phyloP scores from a whole-genome alignment of 2,888 invertebrate species.

The Rhamnusium bicolor region DNA sequence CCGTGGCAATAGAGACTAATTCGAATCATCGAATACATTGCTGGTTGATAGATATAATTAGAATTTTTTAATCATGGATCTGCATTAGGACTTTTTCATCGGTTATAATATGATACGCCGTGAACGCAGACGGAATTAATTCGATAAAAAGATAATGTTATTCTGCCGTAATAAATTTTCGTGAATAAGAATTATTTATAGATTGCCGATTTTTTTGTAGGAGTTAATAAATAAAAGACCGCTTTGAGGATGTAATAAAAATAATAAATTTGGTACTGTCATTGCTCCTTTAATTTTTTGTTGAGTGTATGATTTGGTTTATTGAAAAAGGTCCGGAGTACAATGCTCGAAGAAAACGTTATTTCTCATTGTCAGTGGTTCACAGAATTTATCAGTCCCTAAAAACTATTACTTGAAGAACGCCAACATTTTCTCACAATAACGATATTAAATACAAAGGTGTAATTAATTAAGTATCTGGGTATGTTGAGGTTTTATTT shows the following conservation, averaged over 20 bases:
- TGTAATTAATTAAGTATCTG: neutral
- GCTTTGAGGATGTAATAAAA: neutral
- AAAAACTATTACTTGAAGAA: neutral
- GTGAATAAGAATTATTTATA: constrained; percentile 25
- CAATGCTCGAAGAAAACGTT: neutral
- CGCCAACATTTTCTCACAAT: neutral
- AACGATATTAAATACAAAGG: neutral
- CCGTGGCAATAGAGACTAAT: constrained; percentile 3
- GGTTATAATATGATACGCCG: constrained; percentile 1
- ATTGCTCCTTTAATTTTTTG: neutral
- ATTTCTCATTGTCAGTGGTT: neutral
- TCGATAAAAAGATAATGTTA: constrained; percentile 22
- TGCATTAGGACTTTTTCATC: constrained; percentile 10
- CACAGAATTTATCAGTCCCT: neutral
- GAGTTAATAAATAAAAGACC: constrained; percentile 4
- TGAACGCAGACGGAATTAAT: neutral
- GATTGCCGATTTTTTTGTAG: neutral
- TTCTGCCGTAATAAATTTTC: constrained; percentile 12
- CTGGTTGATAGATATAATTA: constrained; percentile 14
- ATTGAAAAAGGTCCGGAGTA: neutral
- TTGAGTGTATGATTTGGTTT: neutral
- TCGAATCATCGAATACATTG: neutral
- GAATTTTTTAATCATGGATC: constrained; percentile 19
- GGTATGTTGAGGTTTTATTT: neutral
- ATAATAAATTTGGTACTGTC: constrained; percentile 9